These are phyloP conservation scores for Heliangelus exortis DNA, from an alignment of 2,797 vertebrate species.

Conservation along the genomic window DNA sequence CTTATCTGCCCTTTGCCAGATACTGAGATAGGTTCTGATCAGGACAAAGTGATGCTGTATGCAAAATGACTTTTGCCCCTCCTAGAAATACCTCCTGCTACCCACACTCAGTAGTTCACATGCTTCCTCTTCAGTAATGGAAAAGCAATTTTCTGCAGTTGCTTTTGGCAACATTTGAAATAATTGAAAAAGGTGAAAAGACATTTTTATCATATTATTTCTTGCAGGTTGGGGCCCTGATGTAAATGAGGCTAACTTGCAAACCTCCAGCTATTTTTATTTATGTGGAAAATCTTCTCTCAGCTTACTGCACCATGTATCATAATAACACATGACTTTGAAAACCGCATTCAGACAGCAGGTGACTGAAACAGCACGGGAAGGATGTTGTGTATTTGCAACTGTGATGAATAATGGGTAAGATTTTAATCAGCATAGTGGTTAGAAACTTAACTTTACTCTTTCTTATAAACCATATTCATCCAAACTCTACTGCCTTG, in stretches of 20 bases:
- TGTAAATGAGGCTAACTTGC: slow-evolving; percentile 7
- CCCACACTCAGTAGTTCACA: background rate
- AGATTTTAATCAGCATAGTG: background rate
- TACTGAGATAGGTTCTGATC: background rate
- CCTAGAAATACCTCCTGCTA: background rate
- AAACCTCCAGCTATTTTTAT: slow-evolving; percentile 31
- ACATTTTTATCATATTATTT: slow-evolving; percentile 26
- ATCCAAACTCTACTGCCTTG: background rate
- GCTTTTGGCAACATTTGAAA: slow-evolving; percentile 2
- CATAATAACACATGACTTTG: background rate
- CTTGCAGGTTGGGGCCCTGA: background rate
- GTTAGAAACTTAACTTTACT: background rate
- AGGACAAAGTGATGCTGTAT: background rate
- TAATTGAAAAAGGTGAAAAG: slow-evolving; percentile 12
- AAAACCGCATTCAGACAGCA: background rate
- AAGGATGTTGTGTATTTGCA: background rate
- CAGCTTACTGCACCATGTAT: background rate
- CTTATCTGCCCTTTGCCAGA: background rate
- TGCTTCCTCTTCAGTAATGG: background rate
- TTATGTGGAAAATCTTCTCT: slow-evolving; percentile 27
- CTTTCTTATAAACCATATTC: background rate
- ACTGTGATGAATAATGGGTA: background rate
- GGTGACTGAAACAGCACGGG: background rate
- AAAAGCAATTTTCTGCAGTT: slow-evolving; percentile 15
- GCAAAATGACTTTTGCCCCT: background rate